These are phyloP conservation scores for Cololabis saira DNA, from an alignment of 2,113 vertebrate species.

Conservation along the genomic window DNA sequence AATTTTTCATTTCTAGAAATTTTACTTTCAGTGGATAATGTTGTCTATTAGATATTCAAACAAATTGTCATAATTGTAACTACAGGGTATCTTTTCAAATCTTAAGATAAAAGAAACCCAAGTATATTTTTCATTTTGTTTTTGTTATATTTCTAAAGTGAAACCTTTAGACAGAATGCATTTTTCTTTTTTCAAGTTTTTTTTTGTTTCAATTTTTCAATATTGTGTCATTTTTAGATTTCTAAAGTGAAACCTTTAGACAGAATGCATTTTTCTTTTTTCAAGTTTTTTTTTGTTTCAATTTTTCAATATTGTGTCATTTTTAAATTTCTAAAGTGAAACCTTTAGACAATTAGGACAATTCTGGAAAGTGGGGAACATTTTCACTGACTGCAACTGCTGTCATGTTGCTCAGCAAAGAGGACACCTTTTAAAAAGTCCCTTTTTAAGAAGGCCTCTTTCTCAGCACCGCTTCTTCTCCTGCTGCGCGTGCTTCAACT, in stretches of 20 bases:
- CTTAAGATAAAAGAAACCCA: not conserved
- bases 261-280: not conserved
- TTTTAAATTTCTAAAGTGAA: conserved; percentile 80
- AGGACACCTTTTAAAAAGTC: conserved; percentile 74
- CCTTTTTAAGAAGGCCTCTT: conserved; percentile 73
- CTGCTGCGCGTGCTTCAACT: conserved; percentile 79
- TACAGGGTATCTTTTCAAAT: conserved; percentile 16
- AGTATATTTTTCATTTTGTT: not conserved
- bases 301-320: conserved; percentile 49
- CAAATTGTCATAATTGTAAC: conserved; percentile 20
- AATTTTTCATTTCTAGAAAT: conserved; percentile 17
- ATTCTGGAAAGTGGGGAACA: conserved; percentile 77
- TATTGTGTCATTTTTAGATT: conserved; percentile 57
- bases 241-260: conserved; percentile 84
- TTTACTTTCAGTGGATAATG: conserved; percentile 7
- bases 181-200: conserved; percentile 14
- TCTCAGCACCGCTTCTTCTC: conserved; percentile 83
- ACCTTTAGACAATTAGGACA: conserved; percentile 82
- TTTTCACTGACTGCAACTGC: conserved; percentile 56
- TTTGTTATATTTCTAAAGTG: conserved; percentile 47
- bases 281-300: not conserved
- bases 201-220: not conserved
- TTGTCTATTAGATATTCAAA: conserved; percentile 8
- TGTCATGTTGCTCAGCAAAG: conserved; percentile 73
- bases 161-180: conserved; percentile 53